Evolutionary conservation across 2,797 vertebrate species (phyloP), one percentile per base, ranked within the genome.

Genomic region (Mormyrus proboscirostris): DNA sequence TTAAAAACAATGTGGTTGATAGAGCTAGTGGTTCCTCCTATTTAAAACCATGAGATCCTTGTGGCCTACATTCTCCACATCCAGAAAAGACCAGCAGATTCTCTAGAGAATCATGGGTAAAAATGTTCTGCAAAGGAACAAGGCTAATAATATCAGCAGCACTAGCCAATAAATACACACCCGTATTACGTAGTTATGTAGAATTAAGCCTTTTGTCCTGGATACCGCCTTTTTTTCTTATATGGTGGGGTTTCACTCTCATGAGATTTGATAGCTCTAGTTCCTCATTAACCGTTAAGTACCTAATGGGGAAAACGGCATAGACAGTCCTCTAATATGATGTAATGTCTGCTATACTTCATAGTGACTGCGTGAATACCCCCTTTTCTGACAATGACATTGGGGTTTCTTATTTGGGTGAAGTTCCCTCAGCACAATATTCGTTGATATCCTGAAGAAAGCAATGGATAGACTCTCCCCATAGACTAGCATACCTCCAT

Each of bases 41-140:
- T 59, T 59, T 51, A 50, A 73, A 87, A 33, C 85, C 85, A 22
- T n/a, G 55, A 88, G 86, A 69, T 41, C 55, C 19, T 33, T 57
- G 19, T 65, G 86, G 86, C 86, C 86, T 88, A 88, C n/a, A 88
- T 88, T 88, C 86, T 88, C 86, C 86, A 47, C 55, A 69, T 69
- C 57, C 51, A 33, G 55, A 86, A 86, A 44, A 22, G 55, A 47
- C 38, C 55, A 69, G 55, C 12, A 29, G 19, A 44, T 88, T 47
- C 86, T 88, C 86, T 14, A 44, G 55, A 47, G 59, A 65, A 69
- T 69, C 38, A 65, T 22, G 55, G 86, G 51, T 25, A 85, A 88
- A 88, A 88, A 53, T 69, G 57, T 57, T 38, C 85, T 57, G 85
- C 55, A 41, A 62, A 87, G 57, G 53, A 62, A 59, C 86, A 88